Evolutionary conservation across 2,797 vertebrate species (phyloP).

Genomic region (Platalea minor): DNA sequence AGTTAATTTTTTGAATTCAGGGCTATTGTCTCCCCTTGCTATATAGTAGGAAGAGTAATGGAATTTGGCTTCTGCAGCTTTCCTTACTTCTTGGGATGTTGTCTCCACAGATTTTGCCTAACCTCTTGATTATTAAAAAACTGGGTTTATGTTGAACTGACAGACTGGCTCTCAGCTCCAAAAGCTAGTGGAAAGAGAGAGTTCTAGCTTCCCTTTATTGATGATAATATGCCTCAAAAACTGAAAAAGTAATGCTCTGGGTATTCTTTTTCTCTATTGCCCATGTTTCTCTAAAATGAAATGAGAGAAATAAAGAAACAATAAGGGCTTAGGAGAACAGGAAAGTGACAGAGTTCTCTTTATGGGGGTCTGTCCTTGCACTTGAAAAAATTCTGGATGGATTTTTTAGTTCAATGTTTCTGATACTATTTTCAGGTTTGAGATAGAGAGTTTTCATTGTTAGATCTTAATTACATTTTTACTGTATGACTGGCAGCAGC

Average conservation of each 20-base stretch:
- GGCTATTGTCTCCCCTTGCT: background rate
- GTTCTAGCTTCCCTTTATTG: background rate
- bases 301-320: background rate
- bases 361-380: background rate
- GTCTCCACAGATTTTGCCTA: background rate
- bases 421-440: background rate
- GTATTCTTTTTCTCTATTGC: background rate
- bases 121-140: background rate
- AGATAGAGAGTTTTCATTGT: background rate
- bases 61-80: background rate
- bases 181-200: background rate
- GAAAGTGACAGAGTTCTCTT: background rate
- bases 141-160: background rate
- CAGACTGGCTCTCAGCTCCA: background rate
- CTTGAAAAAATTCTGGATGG: background rate
- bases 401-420: background rate
- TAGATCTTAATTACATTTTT: background rate
- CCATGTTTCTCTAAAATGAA: background rate
- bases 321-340: background rate
- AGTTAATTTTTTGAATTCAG: background rate
- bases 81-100: background rate
- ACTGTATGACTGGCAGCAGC: background rate
- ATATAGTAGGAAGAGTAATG: background rate
- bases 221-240: background rate
- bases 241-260: background rate